Percentiles rank a stretch among this genome's conserved stretches.
These are phyloP conservation scores for Baccha elongata DNA, from an alignment of 2,888 invertebrate species.

Conservation along the genomic window DNA sequence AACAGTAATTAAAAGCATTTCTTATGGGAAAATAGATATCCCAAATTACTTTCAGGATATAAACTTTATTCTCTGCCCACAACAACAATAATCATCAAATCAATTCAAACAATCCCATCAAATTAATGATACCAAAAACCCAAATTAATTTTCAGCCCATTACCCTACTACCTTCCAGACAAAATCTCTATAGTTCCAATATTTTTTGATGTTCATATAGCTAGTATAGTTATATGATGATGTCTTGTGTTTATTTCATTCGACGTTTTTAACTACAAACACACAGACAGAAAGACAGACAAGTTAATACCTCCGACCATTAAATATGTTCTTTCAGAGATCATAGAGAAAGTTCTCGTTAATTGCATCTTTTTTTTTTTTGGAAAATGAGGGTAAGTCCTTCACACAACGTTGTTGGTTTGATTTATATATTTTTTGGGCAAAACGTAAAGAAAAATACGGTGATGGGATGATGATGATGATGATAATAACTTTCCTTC, in stretches of 20 bases:
- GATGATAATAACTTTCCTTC: conserved; percentile 23
- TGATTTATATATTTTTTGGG: conserved; percentile 24
- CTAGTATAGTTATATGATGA: conserved; percentile 3
- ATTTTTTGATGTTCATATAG: background rate
- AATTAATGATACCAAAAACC: conserved; percentile 4
- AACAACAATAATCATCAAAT: conserved; percentile 24
- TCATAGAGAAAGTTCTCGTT: conserved; percentile 52
- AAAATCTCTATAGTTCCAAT: background rate
- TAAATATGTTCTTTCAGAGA: conserved; percentile 38
- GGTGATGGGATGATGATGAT: background rate
- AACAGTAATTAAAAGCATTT: conserved; percentile 18
- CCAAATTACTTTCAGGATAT: conserved; percentile 12
- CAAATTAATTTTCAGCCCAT: conserved; percentile 16
- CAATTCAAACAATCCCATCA: conserved; percentile 17
- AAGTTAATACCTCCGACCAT: background rate
- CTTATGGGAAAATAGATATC: background rate
- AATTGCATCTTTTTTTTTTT: conserved; percentile 39
- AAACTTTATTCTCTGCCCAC: conserved; percentile 5
- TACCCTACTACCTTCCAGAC: background rate
- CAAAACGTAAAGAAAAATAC: background rate
- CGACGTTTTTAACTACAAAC: conserved; percentile 13
- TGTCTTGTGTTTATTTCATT: background rate
- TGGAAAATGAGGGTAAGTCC: background rate
- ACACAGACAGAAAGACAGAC: background rate
- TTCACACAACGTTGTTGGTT: conserved; percentile 30